A percentile compares a stretch with the other conserved stretches of the same genome.
Evolutionary conservation across 2,113 vertebrate genomes (phyloP).

Genomic region (Megatriorchis doriae): DNA sequence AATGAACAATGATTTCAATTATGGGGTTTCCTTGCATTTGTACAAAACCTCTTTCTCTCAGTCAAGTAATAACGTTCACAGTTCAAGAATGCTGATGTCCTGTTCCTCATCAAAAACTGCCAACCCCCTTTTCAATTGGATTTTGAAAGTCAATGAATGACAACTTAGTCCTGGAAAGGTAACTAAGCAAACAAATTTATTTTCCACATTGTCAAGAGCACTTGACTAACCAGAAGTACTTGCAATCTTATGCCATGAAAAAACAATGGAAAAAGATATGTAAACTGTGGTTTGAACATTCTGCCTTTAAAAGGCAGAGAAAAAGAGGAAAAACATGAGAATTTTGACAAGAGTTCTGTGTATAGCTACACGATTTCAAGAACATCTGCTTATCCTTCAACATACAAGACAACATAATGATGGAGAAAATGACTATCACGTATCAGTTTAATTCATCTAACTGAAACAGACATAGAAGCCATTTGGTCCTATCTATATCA

Average conservation of each 20-base stretch:
- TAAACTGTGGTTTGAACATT: background rate
- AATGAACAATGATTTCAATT: background rate
- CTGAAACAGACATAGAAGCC: background rate
- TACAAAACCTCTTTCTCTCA: background rate
- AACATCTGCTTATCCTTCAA: background rate
- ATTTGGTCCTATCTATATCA: background rate
- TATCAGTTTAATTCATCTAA: background rate
- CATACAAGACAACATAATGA: background rate
- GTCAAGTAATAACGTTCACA: background rate
- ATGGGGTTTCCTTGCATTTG: background rate
- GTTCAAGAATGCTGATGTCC: background rate
- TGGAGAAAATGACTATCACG: background rate
- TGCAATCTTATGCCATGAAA: background rate
- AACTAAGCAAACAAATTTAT: background rate
- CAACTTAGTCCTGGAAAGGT: background rate
- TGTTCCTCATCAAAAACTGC: background rate
- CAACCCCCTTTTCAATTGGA: background rate
- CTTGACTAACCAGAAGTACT: background rate
- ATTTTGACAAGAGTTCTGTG: background rate
- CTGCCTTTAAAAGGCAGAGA: background rate
- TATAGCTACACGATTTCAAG: background rate
- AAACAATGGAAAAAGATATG: background rate
- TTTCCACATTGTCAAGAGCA: background rate
- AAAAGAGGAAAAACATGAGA: background rate
- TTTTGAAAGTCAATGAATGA: background rate